Evolutionary conservation across 2,797 vertebrate genomes (phyloP), one percentile per base, ranked within the genome.

Genomic region (Protonibea diacanthus): DNA sequence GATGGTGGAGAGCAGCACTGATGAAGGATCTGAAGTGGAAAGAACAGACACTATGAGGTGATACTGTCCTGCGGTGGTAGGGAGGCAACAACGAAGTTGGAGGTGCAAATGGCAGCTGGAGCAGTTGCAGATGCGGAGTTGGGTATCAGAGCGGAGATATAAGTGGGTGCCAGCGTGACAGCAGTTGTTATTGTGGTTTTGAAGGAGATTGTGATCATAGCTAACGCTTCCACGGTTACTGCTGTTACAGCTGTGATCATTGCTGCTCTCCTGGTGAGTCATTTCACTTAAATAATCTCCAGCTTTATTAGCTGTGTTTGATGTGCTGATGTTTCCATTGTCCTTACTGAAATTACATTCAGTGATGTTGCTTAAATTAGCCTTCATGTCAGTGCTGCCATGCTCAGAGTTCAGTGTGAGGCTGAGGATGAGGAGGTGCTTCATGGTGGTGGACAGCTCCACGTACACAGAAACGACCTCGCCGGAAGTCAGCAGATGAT

Each of bases 81-180:
- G 79, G 45, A 72, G 73, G 57, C 17, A 48, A 17, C 64, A 69
- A 20, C 0, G 14, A 29, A 74, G 64, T 17, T 20, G 78, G 66
- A 88, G 72, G 40, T 70, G 81, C 51, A 89, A 70, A 48, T 8
- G 55, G 62, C 89, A 92, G 80, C 79, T 68, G 56, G 84, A 88
- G 23, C 4, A 5, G 33, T 47, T 42, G 5, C 38, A 59, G 47
- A 25, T 42, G 56, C 73, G 69, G 52, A 70, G 42, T 68, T 21
- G 38, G 15, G 12, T 6, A 6, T 66, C 45, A 21, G 47, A 59
- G 33, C 0, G 52, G 7, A 66, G 51, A 49, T 11, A 53, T 12
- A 51, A 61, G 14, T 25, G 17, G 55, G 18, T 60, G 53, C 55
- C 10, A 14, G 2, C n/a, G 15, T 38, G 42, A 55, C 65, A 83